phyloP scores from a whole-genome alignment of 1,140 invertebrate genomes.

The Drepana arcuata region DNA sequence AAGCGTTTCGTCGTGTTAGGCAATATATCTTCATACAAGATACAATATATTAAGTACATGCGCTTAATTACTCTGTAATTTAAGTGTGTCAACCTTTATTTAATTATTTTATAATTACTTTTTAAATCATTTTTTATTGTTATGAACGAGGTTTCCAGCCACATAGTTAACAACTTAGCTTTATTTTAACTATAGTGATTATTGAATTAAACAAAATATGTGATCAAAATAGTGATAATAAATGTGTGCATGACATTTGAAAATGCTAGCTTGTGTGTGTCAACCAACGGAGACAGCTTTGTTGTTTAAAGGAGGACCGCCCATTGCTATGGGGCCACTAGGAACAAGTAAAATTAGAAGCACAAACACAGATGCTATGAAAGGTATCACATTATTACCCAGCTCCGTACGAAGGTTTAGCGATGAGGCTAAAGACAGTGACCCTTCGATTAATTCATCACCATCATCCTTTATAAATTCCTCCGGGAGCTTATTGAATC shows the following conservation, averaged over 20 bases:
- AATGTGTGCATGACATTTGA: conserved; percentile 39
- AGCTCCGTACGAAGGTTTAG: conserved; percentile 33
- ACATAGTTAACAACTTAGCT: conserved; percentile 1
- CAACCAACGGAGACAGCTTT: conserved; percentile 72
- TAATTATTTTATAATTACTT: not conserved
- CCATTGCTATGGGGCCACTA: conserved; percentile 61
- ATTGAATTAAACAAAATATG: conserved; percentile 34
- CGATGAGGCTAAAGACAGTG: conserved; percentile 42
- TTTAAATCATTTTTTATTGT: not conserved
- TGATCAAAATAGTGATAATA: conserved; percentile 37
- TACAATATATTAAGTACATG: too few relatives aligned
- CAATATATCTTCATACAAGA: too few relatives aligned
- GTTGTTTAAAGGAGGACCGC: conserved; percentile 65
- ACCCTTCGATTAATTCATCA: conserved; percentile 34
- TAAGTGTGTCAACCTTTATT: too few relatives aligned
- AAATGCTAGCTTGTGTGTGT: conserved; percentile 76
- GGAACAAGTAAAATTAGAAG: conserved; percentile 42
- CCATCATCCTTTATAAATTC: conserved; percentile 44
- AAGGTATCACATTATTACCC: conserved; percentile 42
- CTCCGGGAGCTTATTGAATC: conserved; percentile 48
- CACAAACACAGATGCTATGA: conserved; percentile 36
- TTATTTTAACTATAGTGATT: conserved; percentile 1
- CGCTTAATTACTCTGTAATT: too few relatives aligned
- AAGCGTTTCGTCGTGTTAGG: too few relatives aligned
- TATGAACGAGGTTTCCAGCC: conserved; percentile 27